A percentile compares a stretch with the other conserved stretches of the same genome.
phyloP scores from a whole-genome alignment of 2,113 vertebrate species.

The Lipophrys pholis region DNA sequence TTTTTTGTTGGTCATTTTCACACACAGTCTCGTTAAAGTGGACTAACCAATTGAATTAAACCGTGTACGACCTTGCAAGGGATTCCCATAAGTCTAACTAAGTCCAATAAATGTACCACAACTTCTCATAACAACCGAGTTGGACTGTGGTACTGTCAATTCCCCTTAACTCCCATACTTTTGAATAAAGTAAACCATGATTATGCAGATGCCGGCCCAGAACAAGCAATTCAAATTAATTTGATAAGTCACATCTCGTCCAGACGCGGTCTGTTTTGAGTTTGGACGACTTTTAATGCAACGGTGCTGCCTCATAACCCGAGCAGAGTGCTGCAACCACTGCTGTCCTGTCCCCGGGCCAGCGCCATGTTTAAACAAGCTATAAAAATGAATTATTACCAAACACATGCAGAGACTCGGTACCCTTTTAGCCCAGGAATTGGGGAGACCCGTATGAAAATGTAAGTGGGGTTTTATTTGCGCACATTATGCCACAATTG shows the following conservation, averaged over 20 bases:
- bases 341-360: not conserved
- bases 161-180: not conserved
- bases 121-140: slow-evolving; percentile 45
- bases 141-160: slow-evolving; percentile 35
- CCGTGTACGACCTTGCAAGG: slow-evolving; percentile 24
- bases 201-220: not conserved
- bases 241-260: slow-evolving; percentile 37
- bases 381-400: slow-evolving; percentile 99
- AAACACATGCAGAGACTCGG: slow-evolving; percentile 89
- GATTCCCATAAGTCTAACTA: slow-evolving; percentile 56
- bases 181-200: slow-evolving; percentile 11
- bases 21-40: slow-evolving; percentile 12
- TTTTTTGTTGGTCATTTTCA: not conserved
- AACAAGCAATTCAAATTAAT: slow-evolving; percentile 40
- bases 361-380: slow-evolving; percentile 88
- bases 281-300: slow-evolving; percentile 45
- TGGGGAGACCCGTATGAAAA: slow-evolving; percentile 87
- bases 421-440: slow-evolving; percentile 88
- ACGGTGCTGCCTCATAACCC: slow-evolving; percentile 61
- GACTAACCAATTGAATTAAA: slow-evolving; percentile 25
- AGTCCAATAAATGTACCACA: slow-evolving; percentile 45
- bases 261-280: slow-evolving; percentile 50
- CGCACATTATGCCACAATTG: slow-evolving; percentile 94
- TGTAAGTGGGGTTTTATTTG: slow-evolving; percentile 96
- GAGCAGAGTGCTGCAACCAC: slow-evolving; percentile 69